Percentiles rank a stretch among this genome's conserved stretches.
Evolutionary conservation across 1,140 invertebrate genomes (phyloP).

Genomic region (Cherax destructor): DNA sequence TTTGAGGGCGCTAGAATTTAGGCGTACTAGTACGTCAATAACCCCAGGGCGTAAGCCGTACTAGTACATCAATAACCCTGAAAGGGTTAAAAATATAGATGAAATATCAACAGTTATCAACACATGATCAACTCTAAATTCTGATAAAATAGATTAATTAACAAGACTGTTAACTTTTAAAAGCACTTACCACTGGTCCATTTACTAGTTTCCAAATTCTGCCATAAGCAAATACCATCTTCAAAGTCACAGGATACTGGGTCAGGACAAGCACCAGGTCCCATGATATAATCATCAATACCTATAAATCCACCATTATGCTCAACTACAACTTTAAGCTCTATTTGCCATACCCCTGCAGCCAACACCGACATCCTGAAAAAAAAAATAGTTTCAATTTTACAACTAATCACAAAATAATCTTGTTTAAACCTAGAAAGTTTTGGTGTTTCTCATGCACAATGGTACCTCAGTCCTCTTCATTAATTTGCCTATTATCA

Average conservation of each 20-base stretch:
- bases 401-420: neutral
- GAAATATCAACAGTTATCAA: too few relatives aligned
- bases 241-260: constrained; percentile 65
- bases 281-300: constrained; percentile 54
- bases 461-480: neutral
- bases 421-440: too few relatives aligned
- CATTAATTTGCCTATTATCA: neutral
- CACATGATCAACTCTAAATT: too few relatives aligned
- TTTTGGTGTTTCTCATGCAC: too few relatives aligned
- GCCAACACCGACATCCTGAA: constrained; percentile 39
- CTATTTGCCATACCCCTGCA: constrained; percentile 54
- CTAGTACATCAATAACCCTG: too few relatives aligned
- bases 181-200: constrained; percentile 58
- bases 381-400: neutral
- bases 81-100: too few relatives aligned
- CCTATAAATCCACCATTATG: constrained; percentile 28
- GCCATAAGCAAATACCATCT: constrained; percentile 54
- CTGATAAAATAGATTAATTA: too few relatives aligned
- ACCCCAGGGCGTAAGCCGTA: too few relatives aligned
- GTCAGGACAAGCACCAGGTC: constrained; percentile 28
- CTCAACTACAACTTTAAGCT: constrained; percentile 24
- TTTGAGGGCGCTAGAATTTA: too few relatives aligned
- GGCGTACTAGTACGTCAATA: too few relatives aligned
- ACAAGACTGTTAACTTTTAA: too few relatives aligned
- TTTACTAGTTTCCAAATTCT: constrained; percentile 9